Evolutionary conservation across 2,797 vertebrate species (phyloP).

Genomic region (Aphelocoma californica): DNA sequence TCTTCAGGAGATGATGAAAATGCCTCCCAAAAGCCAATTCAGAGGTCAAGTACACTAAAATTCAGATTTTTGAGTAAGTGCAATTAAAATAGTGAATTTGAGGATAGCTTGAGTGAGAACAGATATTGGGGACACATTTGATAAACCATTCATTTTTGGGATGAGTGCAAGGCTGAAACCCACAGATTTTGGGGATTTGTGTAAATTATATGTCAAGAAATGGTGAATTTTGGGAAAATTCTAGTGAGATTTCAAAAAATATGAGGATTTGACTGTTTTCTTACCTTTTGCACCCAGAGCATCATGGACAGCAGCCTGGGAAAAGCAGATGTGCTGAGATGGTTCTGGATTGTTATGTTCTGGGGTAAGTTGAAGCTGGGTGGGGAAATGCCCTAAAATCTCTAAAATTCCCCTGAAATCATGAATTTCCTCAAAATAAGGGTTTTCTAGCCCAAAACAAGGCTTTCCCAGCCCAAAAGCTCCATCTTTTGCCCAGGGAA

Average conservation of each 20-base stretch:
- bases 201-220: background rate
- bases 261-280: accelerated
- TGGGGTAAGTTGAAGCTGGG: background rate
- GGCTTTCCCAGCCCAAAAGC: background rate
- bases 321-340: background rate
- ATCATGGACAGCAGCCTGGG: background rate
- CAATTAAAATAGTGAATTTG: background rate
- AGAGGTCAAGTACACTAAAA: background rate
- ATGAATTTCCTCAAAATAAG: background rate
- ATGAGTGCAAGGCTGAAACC: background rate
- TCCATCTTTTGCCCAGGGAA: background rate
- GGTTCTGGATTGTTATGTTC: accelerated
- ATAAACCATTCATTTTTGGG: background rate
- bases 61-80: background rate
- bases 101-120: background rate
- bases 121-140: background rate
- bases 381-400: background rate
- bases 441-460: background rate
- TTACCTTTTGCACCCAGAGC: background rate
- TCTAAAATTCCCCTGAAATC: background rate
- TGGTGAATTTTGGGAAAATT: accelerated
- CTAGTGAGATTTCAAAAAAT: background rate
- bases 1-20: background rate
- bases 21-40: background rate
- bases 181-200: background rate